Percentiles rank a stretch among this genome's conserved stretches.
Evolutionary conservation across 2,888 invertebrate genomes (phyloP).

Genomic region (Dryococelus australis): DNA sequence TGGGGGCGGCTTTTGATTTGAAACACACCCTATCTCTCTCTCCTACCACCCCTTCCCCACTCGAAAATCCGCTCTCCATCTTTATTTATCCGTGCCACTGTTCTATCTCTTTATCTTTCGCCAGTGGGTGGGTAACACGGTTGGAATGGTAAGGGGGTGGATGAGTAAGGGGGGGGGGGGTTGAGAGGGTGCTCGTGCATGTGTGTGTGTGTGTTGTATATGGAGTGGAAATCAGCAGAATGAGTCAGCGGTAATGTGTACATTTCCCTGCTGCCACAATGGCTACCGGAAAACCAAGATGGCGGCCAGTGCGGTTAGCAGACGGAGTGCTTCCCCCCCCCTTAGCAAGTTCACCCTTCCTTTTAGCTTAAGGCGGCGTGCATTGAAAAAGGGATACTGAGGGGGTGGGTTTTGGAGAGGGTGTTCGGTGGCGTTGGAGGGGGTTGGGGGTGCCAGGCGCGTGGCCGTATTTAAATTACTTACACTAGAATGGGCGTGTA

Average conservation of each 20-base stretch:
- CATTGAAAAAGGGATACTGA: background rate
- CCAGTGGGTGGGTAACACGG: conserved; percentile 4
- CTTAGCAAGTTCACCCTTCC: background rate
- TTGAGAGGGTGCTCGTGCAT: background rate
- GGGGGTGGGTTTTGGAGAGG: background rate
- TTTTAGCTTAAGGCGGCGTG: conserved; percentile 16
- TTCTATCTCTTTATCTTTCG: conserved; percentile 19
- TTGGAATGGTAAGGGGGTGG: no score
- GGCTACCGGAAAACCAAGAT: conserved; percentile 39
- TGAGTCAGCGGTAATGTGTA: conserved; percentile 38
- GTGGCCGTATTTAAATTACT: conserved; percentile 27
- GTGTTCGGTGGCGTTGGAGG: background rate
- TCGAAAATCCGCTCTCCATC: conserved; percentile 27
- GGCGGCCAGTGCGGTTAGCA: conserved; percentile 31
- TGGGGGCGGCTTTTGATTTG: conserved; percentile 38
- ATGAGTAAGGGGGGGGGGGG: background rate
- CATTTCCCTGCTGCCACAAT: conserved; percentile 32
- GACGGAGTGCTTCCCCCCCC: background rate
- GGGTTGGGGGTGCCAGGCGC: background rate
- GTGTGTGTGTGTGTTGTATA: conserved; percentile 22
- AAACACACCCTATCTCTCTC: conserved; percentile 36
- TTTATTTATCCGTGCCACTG: conserved; percentile 25
- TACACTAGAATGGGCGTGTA: conserved; percentile 7
- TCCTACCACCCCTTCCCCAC: conserved; percentile 24
- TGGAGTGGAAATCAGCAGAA: conserved; percentile 40